Percentiles rank a stretch among this genome's conserved stretches.
Evolutionary conservation across 2,888 invertebrate genomes (phyloP).

Genomic region (Nycteola revayana): DNA sequence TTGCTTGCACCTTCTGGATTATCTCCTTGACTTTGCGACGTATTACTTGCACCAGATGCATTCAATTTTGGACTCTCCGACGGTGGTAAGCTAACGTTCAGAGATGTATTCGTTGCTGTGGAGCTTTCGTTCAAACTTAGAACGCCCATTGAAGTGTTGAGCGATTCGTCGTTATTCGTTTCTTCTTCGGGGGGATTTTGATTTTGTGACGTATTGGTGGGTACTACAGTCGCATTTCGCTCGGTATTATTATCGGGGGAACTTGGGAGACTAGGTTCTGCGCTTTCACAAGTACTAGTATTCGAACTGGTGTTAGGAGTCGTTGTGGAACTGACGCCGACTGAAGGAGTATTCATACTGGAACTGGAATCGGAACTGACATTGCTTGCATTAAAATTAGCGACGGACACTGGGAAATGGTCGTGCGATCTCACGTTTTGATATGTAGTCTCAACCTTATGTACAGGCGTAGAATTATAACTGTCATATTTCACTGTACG

Average conservation of each 20-base stretch:
- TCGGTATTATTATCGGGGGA: slow-evolving; percentile 75
- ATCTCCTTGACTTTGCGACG: slow-evolving; percentile 44
- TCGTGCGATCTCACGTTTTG: slow-evolving; percentile 60
- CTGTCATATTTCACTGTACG: slow-evolving; percentile 54
- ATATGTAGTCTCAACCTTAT: slow-evolving; percentile 59
- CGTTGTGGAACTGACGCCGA: slow-evolving; percentile 84
- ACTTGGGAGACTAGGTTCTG: slow-evolving; percentile 88
- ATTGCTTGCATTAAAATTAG: slow-evolving; percentile 60
- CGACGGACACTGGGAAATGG: slow-evolving; percentile 51
- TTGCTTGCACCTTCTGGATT: slow-evolving; percentile 43
- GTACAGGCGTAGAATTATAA: slow-evolving; percentile 53
- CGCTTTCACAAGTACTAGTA: slow-evolving; percentile 86
- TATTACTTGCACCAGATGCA: slow-evolving; percentile 35
- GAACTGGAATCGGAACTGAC: slow-evolving; percentile 87
- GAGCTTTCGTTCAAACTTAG: slow-evolving; percentile 71
- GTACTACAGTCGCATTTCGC: slow-evolving; percentile 32
- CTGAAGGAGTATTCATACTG: slow-evolving; percentile 82
- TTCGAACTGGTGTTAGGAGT: slow-evolving; percentile 87
- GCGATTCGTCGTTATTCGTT: slow-evolving; percentile 48
- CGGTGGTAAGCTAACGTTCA: slow-evolving; percentile 68
- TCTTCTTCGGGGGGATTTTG: slow-evolving; percentile 36
- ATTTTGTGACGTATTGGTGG: slow-evolving; percentile 35
- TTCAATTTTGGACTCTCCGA: slow-evolving; percentile 65
- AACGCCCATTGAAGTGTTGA: slow-evolving; percentile 67
- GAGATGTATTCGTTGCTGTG: slow-evolving; percentile 70